These are phyloP conservation scores for Pseudochirops corinnae DNA, from an alignment of 2,797 vertebrate genomes.

Conservation along the genomic window DNA sequence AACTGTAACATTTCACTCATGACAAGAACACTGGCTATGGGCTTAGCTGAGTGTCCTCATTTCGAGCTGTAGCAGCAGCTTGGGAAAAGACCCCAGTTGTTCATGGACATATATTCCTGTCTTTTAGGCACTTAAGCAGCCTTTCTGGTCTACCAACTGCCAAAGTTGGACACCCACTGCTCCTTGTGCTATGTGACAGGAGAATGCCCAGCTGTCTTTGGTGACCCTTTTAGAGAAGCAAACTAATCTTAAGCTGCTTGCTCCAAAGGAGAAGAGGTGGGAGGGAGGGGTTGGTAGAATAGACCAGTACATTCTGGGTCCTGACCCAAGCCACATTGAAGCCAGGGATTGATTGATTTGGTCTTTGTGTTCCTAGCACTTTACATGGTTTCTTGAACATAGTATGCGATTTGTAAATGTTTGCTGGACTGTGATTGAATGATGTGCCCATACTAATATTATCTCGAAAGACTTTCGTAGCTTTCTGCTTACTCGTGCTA, in stretches of 20 bases:
- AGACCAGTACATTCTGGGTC: not conserved
- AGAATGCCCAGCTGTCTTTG: not conserved
- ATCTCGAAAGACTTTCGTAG: not conserved
- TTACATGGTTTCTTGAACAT: not conserved
- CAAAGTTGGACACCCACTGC: not conserved
- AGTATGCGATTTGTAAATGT: not conserved
- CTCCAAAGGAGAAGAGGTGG: not conserved
- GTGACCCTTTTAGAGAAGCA: not conserved
- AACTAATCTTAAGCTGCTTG: not conserved
- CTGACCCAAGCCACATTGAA: not conserved
- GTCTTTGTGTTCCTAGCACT: not conserved
- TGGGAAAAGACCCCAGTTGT: not conserved
- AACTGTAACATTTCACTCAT: not conserved
- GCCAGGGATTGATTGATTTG: not conserved
- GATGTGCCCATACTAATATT: not conserved
- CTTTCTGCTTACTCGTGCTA: not conserved
- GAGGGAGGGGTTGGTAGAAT: not conserved
- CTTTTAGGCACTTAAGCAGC: not conserved
- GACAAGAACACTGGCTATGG: not conserved
- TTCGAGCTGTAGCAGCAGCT: not conserved
- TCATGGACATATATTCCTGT: not conserved
- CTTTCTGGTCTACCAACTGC: not conserved
- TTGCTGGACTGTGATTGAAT: not conserved
- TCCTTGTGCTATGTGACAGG: not conserved
- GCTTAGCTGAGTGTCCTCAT: not conserved